Percentiles rank a stretch among this genome's conserved stretches.
Evolutionary conservation across 2,797 vertebrate genomes (phyloP).

Genomic region (Adrianichthys oophorus): DNA sequence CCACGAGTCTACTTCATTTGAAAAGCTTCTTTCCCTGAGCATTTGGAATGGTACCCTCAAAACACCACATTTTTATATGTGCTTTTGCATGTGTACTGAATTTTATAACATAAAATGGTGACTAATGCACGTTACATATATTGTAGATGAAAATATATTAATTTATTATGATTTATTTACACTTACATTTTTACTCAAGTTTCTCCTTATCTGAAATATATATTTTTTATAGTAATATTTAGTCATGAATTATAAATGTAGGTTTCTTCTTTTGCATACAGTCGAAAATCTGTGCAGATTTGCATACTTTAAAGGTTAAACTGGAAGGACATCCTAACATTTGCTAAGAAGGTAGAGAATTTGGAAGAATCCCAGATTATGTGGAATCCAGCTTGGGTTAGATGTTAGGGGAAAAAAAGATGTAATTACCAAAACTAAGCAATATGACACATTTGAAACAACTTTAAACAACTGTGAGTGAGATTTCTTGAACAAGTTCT

Average conservation of each 20-base stretch:
- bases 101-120: background rate
- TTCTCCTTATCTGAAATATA: background rate
- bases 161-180: background rate
- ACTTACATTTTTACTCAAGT: background rate
- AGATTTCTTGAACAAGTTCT: too few relatives aligned
- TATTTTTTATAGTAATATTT: background rate
- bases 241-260: background rate
- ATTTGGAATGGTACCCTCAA: slow-evolving; percentile 2
- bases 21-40: slow-evolving; percentile 11
- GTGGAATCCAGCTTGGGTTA: too few relatives aligned
- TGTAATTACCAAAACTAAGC: too few relatives aligned
- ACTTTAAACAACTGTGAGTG: too few relatives aligned
- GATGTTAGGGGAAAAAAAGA: too few relatives aligned
- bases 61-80: background rate
- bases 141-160: background rate
- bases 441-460: too few relatives aligned
- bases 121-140: background rate
- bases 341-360: too few relatives aligned
- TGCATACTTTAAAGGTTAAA: background rate
- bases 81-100: background rate
- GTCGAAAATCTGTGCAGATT: background rate
- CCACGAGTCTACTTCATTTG: slow-evolving; percentile 13
- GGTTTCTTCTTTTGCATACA: background rate
- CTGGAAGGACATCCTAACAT: too few relatives aligned
- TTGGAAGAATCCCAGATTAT: too few relatives aligned